These are phyloP conservation scores for Tychaedon coryphoeus DNA, from an alignment of 2,113 vertebrate species.

Conservation along the genomic window DNA sequence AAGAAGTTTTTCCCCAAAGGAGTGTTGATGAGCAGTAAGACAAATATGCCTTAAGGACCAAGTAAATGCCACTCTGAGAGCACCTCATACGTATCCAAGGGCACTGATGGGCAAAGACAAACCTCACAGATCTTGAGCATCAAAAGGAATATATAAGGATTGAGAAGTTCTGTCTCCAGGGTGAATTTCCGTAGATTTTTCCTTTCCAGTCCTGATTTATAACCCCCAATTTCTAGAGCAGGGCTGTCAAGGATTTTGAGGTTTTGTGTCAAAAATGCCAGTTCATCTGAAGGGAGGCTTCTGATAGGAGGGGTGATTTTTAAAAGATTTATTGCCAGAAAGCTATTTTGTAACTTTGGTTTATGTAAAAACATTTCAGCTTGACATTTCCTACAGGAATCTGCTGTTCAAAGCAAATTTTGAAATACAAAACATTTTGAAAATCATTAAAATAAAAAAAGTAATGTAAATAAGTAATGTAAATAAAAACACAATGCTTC, in stretches of 20 bases:
- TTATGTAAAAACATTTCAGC: background rate
- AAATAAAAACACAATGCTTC: background rate
- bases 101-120: slow-evolving; percentile 39
- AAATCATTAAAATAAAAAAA: background rate
- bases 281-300: background rate
- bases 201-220: background rate
- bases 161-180: background rate
- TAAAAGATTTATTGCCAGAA: background rate
- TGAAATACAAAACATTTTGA: background rate
- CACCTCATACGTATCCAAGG: background rate
- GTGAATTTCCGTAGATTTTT: background rate
- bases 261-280: background rate
- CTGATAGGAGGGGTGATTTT: background rate
- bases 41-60: slow-evolving; percentile 31
- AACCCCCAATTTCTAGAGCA: background rate
- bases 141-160: background rate
- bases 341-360: background rate
- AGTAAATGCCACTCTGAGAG: slow-evolving; percentile 37
- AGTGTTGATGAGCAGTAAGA: slow-evolving; percentile 45
- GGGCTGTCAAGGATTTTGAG: background rate
- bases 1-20: slow-evolving; percentile 1
- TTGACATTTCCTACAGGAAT: background rate
- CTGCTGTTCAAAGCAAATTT: background rate
- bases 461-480: background rate
- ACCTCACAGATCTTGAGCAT: background rate